Evolutionary conservation across 2,113 vertebrate genomes (phyloP).

Genomic region (Caretta caretta): DNA sequence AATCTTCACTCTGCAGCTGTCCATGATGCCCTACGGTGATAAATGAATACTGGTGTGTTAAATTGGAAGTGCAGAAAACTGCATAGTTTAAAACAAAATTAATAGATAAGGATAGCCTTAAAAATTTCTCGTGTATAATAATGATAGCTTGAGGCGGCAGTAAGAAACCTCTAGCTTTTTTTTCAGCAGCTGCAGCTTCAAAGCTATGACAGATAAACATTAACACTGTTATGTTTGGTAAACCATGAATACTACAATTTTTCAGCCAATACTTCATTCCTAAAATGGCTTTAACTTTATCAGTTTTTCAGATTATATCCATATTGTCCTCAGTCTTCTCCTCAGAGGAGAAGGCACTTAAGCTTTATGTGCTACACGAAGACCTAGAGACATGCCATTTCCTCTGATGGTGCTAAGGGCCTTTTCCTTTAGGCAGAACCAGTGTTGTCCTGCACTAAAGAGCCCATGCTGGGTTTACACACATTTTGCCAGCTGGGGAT

Average conservation of each 20-base stretch:
- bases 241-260: not conserved
- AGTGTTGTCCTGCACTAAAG: not conserved
- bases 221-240: not conserved
- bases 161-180: constrained; percentile 10
- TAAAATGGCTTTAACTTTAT: not conserved
- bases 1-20: constrained; percentile 72
- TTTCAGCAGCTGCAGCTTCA: not conserved
- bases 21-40: constrained; percentile 66
- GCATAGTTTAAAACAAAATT: constrained; percentile 65
- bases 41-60: constrained; percentile 75
- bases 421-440: not conserved
- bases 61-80: constrained; percentile 72
- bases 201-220: not conserved
- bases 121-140: constrained; percentile 40
- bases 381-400: not conserved
- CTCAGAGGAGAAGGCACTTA: not conserved
- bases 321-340: not conserved
- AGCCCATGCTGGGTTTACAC: not conserved
- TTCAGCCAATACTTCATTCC: not conserved
- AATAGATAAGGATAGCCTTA: constrained; percentile 48
- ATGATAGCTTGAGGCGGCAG: constrained; percentile 1
- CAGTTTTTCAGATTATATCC: not conserved
- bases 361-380: not conserved
- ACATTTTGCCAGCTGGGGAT: not conserved
- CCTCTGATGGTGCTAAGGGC: not conserved